These are phyloP conservation scores for Tympanoctomys barrerae DNA, from an alignment of 2,797 vertebrate genomes.

Conservation along the genomic window DNA sequence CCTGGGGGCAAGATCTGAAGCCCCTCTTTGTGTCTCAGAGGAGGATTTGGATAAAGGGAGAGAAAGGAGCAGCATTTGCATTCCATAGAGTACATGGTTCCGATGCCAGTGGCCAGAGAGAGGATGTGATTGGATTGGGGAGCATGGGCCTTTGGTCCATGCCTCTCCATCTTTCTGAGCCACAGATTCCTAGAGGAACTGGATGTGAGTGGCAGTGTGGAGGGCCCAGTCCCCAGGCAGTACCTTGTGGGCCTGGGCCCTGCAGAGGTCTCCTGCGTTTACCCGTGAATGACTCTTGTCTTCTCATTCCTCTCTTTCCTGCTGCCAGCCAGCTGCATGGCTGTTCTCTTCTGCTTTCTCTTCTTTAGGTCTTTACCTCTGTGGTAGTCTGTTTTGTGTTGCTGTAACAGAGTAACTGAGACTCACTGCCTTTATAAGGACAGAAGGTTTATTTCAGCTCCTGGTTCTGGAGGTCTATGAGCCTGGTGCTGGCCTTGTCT, in stretches of 20 bases:
- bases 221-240: not conserved
- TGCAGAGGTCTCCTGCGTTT: not conserved
- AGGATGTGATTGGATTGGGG: not conserved
- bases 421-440: not conserved
- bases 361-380: not conserved
- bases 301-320: not conserved
- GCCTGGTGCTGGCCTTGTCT: not conserved
- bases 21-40: not conserved
- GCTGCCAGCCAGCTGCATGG: not conserved
- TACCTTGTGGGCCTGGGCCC: not conserved
- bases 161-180: not conserved
- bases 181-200: not conserved
- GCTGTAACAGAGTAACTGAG: not conserved
- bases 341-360: not conserved
- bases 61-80: not conserved
- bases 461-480: not conserved
- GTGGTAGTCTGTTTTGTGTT: not conserved
- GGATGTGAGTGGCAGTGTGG: not conserved
- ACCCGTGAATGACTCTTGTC: not conserved
- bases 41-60: not conserved
- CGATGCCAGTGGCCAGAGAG: not conserved
- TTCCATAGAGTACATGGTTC: not conserved
- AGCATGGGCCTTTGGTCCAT: not conserved
- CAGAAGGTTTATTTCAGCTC: not conserved
- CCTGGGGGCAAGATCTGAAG: not conserved